phyloP scores from a whole-genome alignment of 2,888 invertebrate genomes.

The Torymus aiolomorphi region DNA sequence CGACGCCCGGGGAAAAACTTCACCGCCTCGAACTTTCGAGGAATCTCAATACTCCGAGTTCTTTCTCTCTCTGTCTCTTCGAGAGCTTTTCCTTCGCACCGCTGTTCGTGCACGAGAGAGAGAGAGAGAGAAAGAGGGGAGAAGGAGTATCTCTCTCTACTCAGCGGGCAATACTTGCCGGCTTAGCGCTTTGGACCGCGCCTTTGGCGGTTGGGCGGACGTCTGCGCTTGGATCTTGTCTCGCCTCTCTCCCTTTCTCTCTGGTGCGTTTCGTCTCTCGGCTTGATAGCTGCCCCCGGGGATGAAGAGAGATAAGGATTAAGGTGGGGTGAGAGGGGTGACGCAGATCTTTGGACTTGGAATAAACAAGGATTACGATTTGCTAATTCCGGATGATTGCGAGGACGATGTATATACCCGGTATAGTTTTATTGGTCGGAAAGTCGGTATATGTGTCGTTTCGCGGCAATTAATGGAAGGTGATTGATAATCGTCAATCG shows the following conservation, averaged over 20 bases:
- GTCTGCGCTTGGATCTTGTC: too few relatives aligned
- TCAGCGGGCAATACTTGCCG: background rate
- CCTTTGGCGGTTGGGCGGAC: too few relatives aligned
- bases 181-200: background rate
- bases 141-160: background rate
- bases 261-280: background rate
- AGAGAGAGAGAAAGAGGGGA: too few relatives aligned
- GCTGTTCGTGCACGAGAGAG: background rate
- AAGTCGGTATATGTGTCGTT: too few relatives aligned
- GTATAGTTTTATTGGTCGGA: too few relatives aligned
- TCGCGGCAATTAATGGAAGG: too few relatives aligned
- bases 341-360: constrained; percentile 1
- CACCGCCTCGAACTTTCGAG: constrained; percentile 39
- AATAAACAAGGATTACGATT: constrained; percentile 15
- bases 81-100: constrained; percentile 8
- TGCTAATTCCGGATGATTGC: constrained; percentile 1
- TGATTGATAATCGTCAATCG: too few relatives aligned
- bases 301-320: constrained; percentile 9
- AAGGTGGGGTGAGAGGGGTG: background rate
- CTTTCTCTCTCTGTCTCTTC: constrained; percentile 12
- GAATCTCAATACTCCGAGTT: constrained; percentile 50
- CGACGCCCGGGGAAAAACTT: constrained; percentile 27
- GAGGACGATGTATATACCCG: background rate
- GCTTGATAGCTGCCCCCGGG: background rate
- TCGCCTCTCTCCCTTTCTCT: background rate